Evolutionary conservation across 2,888 invertebrate genomes (phyloP), one percentile per base, ranked within the genome.

Genomic region (Cepaea hortensis): DNA sequence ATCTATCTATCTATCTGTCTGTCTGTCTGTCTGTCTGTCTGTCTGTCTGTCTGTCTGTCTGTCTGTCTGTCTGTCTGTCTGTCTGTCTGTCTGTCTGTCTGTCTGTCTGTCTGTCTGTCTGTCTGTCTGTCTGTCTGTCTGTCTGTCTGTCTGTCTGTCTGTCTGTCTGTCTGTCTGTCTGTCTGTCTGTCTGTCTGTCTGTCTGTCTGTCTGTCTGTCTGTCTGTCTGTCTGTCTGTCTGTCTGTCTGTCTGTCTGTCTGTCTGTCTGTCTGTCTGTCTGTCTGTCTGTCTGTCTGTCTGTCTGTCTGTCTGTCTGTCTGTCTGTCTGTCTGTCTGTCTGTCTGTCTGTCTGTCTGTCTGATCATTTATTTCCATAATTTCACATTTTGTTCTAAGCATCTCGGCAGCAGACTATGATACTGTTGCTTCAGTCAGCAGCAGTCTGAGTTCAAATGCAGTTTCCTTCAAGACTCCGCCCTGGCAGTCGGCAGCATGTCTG

Each of bases 241-340:
- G 9, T 81, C 81, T 81, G 9, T 81, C 81, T 81, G 9, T 81
- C 81, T 81, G 9, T 81, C 81, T 81, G 9, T 81, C 81, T 81
- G 9, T 81, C 81, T 81, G 9, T 81, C 81, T 81, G 15, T 68
- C 65, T 81, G 9, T 81, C 62, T 62, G 15, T 68, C 62, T 65
- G 15, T 80, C 80, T 80, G 11, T 80, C 80, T 80, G 9, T 55
- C 55, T 55, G 9, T 55, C 55, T 55, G 9, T 55, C 55, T 55
- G 9, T 55, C 55, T 55, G 9, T 55, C 55, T 55, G 9, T 55
- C 55, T 55, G 9, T 55, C 55, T 55, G 9, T 55, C 55, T 55
- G 9, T 55, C 55, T 55, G 9, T 55, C 55, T 55, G 9, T 55
- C 55, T 55, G 9, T 55, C 55, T 55, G 9, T 55, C 55, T 55